A percentile compares a stretch with the other conserved stretches of the same genome.
These are phyloP conservation scores for Cynopterus sphinx DNA, from an alignment of 2,797 vertebrate species.

Conservation along the genomic window DNA sequence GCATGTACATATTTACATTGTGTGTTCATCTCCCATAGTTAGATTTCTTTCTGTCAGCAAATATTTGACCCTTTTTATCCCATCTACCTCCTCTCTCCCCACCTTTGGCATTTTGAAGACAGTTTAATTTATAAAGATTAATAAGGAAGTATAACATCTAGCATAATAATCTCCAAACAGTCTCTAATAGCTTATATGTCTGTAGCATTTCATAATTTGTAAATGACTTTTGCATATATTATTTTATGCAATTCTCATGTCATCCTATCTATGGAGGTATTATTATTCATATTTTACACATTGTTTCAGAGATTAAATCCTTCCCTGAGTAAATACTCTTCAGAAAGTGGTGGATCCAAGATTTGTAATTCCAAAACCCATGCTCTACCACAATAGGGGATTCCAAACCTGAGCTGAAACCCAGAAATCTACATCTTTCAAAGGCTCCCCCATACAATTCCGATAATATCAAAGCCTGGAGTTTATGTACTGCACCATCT, in stretches of 20 bases:
- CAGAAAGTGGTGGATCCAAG: neutral
- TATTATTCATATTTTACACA: conserved; percentile 18
- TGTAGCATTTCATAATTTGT: neutral
- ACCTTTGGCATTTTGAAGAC: neutral
- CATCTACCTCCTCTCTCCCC: too few relatives aligned
- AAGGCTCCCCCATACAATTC: neutral
- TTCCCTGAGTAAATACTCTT: neutral
- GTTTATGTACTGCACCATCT: neutral
- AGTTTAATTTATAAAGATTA: neutral
- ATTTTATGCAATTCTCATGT: neutral
- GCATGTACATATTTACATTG: too few relatives aligned
- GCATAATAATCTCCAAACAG: neutral
- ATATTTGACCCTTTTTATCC: too few relatives aligned
- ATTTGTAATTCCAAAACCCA: neutral
- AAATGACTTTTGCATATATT: neutral
- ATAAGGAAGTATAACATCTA: neutral
- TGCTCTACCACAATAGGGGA: neutral
- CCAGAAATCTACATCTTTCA: neutral
- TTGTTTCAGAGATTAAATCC: neutral
- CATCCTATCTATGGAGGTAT: neutral
- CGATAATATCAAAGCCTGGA: neutral
- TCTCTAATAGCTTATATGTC: neutral
- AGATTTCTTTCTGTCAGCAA: too few relatives aligned
- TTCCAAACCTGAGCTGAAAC: neutral
- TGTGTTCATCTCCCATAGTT: too few relatives aligned